Percentiles rank a stretch among this genome's conserved stretches.
Evolutionary conservation across 1,140 invertebrate genomes (phyloP).

Genomic region (Drosophila grimshawi): DNA sequence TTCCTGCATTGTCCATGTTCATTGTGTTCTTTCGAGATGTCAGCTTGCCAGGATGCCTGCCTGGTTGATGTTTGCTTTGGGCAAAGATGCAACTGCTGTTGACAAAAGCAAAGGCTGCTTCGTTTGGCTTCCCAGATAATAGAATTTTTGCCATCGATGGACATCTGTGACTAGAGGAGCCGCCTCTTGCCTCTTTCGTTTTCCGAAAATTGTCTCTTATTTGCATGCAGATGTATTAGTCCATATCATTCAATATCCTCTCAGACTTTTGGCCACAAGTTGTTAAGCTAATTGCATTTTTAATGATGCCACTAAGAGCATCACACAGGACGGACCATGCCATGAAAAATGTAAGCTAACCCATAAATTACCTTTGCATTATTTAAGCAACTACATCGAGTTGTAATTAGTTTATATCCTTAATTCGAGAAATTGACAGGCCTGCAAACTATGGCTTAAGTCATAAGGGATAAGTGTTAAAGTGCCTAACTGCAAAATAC

Average conservation of each 20-base stretch:
- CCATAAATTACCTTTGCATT: conserved; percentile 2
- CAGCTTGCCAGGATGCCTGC: neutral
- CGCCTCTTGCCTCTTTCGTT: neutral
- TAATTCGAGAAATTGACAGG: neutral
- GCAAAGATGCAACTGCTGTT: conserved; percentile 16
- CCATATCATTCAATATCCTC: neutral
- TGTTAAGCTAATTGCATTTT: conserved; percentile 22
- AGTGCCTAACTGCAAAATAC: neutral
- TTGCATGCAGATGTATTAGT: neutral
- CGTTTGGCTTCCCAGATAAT: conserved; percentile 11
- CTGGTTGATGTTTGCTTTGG: conserved; percentile 16
- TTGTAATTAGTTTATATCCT: neutral
- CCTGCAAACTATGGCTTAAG: neutral
- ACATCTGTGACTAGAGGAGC: neutral
- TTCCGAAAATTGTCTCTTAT: neutral
- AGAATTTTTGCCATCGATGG: conserved; percentile 25
- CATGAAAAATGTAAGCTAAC: conserved; percentile 5
- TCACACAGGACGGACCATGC: neutral
- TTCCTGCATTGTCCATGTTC: neutral
- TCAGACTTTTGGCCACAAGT: neutral
- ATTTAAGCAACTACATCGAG: neutral
- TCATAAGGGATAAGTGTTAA: neutral
- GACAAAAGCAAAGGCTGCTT: conserved; percentile 20
- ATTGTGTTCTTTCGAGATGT: neutral
- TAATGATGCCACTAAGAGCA: neutral